Evolutionary conservation across 2,797 vertebrate genomes (phyloP).

Genomic region (Rhynchonycteris naso): DNA sequence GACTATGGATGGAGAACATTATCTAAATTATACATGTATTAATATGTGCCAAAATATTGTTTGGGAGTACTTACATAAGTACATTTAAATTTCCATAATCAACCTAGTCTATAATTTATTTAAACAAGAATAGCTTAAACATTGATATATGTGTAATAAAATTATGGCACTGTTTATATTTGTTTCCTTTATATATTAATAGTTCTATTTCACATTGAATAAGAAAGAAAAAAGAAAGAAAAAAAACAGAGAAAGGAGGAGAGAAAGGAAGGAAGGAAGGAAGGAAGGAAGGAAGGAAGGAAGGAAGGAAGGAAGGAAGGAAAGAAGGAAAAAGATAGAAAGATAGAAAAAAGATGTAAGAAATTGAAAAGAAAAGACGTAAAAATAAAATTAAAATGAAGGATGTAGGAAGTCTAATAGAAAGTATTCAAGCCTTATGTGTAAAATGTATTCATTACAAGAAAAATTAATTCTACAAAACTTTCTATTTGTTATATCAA

Average conservation of each 20-base stretch:
- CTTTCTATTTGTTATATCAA: neutral
- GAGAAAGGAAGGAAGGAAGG: neutral
- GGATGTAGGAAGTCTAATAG: neutral
- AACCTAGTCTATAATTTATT: neutral
- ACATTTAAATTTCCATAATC: constrained; percentile 10
- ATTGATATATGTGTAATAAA: neutral
- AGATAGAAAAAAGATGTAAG: too few relatives aligned
- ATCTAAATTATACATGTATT: neutral
- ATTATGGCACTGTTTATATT: neutral
- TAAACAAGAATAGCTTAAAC: neutral
- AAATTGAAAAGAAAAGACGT: too few relatives aligned
- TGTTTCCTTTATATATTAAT: constrained; percentile 60
- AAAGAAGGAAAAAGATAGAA: neutral
- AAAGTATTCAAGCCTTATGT: neutral
- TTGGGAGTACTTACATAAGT: neutral
- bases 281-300: too few relatives aligned
- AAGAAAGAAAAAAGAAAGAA: too few relatives aligned
- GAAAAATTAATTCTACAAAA: neutral
- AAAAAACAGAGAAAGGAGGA: neutral
- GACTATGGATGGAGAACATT: constrained; percentile 67
- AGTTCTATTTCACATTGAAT: neutral
- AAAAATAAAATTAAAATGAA: too few relatives aligned
- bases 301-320: neutral
- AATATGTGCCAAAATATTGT: neutral
- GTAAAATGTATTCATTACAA: constrained; percentile 60